Percentiles rank a stretch among this genome's conserved stretches.
Evolutionary conservation across 2,797 vertebrate genomes (phyloP).

Genomic region (Myotis findleyi): DNA sequence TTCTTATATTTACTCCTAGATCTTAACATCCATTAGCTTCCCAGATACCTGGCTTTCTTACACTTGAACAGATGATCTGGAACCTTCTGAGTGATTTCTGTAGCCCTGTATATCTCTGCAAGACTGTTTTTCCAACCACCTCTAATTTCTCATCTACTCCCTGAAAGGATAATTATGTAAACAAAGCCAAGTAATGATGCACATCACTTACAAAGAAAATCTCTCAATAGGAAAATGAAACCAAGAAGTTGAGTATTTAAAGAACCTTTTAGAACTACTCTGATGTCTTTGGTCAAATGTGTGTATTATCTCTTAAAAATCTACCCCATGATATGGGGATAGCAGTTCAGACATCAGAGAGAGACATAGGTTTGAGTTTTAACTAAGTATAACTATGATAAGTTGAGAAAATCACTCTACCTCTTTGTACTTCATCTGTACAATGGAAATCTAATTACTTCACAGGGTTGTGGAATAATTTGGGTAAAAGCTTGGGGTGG

Average conservation of each 20-base stretch:
- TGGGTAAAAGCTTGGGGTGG: not conserved
- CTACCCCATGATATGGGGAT: not conserved
- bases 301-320: not conserved
- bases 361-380: not conserved
- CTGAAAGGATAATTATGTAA: not conserved
- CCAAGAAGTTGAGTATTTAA: not conserved
- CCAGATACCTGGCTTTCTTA: not conserved
- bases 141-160: not conserved
- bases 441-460: constrained; percentile 28
- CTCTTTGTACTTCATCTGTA: not conserved
- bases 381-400: not conserved
- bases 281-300: not conserved
- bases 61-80: not conserved
- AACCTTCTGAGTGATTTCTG: not conserved
- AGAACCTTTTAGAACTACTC: not conserved
- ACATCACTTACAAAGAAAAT: not conserved
- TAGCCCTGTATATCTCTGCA: not conserved
- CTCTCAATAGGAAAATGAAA: not conserved
- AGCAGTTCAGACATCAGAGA: not conserved
- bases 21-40: not conserved
- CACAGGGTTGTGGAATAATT: not conserved
- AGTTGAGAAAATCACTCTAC: not conserved
- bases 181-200: not conserved
- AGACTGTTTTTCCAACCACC: not conserved
- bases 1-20: not conserved